These are phyloP conservation scores for Uromys caudimaculatus DNA, from an alignment of 2,797 vertebrate genomes.

Conservation along the genomic window DNA sequence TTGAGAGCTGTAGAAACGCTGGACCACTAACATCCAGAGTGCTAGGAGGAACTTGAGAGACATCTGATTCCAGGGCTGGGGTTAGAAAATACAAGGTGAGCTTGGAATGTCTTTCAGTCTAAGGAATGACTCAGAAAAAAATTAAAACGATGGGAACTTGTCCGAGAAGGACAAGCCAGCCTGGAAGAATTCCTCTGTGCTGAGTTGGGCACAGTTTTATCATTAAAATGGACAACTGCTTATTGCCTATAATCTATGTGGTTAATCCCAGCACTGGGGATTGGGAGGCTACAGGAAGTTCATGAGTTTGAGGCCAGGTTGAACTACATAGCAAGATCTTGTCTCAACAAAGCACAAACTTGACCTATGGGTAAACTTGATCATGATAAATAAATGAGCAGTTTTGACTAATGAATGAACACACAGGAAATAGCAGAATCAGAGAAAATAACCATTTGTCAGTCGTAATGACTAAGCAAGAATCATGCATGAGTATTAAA, in stretches of 20 bases:
- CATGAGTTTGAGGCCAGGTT: background rate
- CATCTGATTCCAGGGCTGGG: background rate
- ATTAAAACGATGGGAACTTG: background rate
- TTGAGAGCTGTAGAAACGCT: background rate
- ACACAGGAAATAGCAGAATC: conserved; percentile 11
- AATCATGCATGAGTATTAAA: conserved; percentile 53
- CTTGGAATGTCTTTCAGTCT: background rate
- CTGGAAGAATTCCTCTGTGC: background rate
- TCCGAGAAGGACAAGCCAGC: background rate
- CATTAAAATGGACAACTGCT: background rate
- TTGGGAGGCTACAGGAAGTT: background rate
- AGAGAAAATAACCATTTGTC: conserved; percentile 31
- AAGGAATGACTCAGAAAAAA: background rate
- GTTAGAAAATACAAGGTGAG: background rate
- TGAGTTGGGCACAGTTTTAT: background rate
- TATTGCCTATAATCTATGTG: background rate
- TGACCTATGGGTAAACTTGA: background rate
- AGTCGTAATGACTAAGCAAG: background rate
- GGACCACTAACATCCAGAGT: background rate
- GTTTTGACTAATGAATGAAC: conserved; percentile 22
- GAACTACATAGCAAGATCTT: background rate
- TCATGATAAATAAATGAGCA: background rate
- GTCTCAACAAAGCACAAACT: background rate
- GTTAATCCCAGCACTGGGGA: background rate
- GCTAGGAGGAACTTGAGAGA: background rate